These are phyloP conservation scores for Microtus oregoni DNA, from an alignment of 2,113 vertebrate species.

Conservation along the genomic window DNA sequence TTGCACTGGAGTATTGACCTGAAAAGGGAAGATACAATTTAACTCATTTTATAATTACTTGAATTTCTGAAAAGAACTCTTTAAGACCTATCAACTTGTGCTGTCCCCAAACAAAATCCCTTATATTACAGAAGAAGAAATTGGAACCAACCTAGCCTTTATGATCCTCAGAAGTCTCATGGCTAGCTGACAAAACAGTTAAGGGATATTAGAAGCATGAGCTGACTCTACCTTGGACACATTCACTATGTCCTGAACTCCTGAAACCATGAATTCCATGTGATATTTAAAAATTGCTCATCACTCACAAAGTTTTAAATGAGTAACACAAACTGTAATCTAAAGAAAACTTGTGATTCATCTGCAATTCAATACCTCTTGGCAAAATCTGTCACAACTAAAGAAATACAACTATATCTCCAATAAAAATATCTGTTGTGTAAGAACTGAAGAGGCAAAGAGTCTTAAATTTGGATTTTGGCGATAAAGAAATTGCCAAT, in stretches of 20 bases:
- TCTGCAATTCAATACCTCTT: background rate
- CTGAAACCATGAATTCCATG: slow-evolving; percentile 11
- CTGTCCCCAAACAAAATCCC: background rate
- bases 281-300: slow-evolving; percentile 37
- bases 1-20: background rate
- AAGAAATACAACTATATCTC: slow-evolving; percentile 61
- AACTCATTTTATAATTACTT: background rate
- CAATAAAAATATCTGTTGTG: slow-evolving; percentile 72
- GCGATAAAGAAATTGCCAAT: slow-evolving; percentile 21
- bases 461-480: slow-evolving; percentile 87
- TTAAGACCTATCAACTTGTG: background rate
- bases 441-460: slow-evolving; percentile 82
- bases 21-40: background rate
- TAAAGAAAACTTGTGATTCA: background rate
- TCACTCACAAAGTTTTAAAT: background rate
- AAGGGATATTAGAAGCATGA: background rate
- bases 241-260: background rate
- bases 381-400: background rate
- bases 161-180: slow-evolving; percentile 44
- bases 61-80: background rate
- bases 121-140: slow-evolving; percentile 58
- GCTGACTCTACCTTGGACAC: background rate
- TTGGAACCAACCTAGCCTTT: background rate
- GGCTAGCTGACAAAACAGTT: background rate
- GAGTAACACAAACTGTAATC: background rate